Percentiles rank a stretch among this genome's conserved stretches.
These are phyloP conservation scores for Columba janthina DNA, from an alignment of 2,113 vertebrate genomes.

Conservation along the genomic window DNA sequence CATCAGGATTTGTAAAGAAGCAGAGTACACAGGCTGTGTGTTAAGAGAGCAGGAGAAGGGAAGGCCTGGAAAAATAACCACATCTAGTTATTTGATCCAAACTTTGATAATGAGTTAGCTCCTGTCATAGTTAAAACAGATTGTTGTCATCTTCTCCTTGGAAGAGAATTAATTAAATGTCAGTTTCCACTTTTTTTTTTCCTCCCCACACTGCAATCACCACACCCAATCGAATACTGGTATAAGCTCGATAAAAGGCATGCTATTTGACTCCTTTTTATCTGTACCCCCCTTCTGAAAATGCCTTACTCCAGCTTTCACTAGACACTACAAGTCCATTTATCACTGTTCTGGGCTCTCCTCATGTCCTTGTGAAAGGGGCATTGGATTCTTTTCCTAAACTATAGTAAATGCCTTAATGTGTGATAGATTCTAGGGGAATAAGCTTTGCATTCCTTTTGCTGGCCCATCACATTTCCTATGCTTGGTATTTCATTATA, in stretches of 20 bases:
- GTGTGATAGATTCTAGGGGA: background rate
- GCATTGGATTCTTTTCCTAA: background rate
- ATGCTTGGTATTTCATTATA: background rate
- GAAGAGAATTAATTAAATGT: constrained; percentile 23
- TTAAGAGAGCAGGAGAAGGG: background rate
- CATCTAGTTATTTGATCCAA: background rate
- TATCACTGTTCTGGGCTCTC: background rate
- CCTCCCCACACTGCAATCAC: background rate
- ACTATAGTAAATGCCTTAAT: background rate
- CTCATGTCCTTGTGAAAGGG: background rate
- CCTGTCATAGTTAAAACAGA: background rate
- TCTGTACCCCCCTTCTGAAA: background rate
- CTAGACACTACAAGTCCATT: background rate
- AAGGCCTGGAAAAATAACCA: background rate
- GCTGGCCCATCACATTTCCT: background rate
- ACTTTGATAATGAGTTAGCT: background rate
- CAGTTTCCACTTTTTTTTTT: background rate
- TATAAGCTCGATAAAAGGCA: background rate
- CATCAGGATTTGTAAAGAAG: background rate
- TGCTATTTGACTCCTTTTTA: background rate
- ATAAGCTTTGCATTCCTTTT: background rate
- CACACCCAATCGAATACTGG: background rate
- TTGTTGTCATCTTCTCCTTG: background rate
- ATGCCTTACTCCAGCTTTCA: background rate
- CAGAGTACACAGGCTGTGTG: background rate